Base-by-base conservation (phyloP, 2,797 vertebrate species). In the Craterocephalus amniculus region DNA sequence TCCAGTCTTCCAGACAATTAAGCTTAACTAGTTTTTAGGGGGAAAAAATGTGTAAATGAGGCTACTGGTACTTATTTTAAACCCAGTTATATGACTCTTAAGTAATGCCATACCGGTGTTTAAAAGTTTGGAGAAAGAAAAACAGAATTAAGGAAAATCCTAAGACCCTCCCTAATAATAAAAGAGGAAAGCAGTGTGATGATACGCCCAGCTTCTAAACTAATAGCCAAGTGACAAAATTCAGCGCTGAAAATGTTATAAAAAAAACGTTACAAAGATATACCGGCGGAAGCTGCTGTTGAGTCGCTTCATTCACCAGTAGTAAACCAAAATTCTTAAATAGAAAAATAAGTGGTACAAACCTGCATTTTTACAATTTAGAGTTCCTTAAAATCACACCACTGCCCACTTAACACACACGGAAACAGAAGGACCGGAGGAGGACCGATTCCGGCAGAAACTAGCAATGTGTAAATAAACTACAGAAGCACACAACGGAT, bases 331-430 rank as follows among this genome's bases (percentile, higher is more conserved):
- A 3, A 2, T 1, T 57, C 56, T 32, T 14, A 32, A 57, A 4
- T 6, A n/a, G 0, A 1, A 3, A 49, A 18, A 18, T 14, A 72
- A 62, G 16, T 0, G 35, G 31, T 20, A 85, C 88, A 9, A 34
- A 93, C 93, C 94, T 94, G 93, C 93, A 94, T 94, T 63, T 76
- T 82, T 45, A 48, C 49, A 29, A 43, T 59, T 20, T 38, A 20
- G 12, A 43, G 52, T 80, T 31, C 59, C 35, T 54, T 69, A 45
- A 83, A 88, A 88, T 87, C 90, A 92, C 89, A 87, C 87, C 70
- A 9, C 63, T 6, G 52, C 63, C 57, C 70, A 76, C 18, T 62
- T 32, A 63, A 1, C 64, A 67, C 24, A 83, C 52, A 13, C 86
- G 90, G 91, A 94, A 92, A 74, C 76, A 83, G 76, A 93, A 91